These are phyloP conservation scores for Helicoverpa armigera DNA, from an alignment of 1,140 invertebrate genomes.

Conservation along the genomic window DNA sequence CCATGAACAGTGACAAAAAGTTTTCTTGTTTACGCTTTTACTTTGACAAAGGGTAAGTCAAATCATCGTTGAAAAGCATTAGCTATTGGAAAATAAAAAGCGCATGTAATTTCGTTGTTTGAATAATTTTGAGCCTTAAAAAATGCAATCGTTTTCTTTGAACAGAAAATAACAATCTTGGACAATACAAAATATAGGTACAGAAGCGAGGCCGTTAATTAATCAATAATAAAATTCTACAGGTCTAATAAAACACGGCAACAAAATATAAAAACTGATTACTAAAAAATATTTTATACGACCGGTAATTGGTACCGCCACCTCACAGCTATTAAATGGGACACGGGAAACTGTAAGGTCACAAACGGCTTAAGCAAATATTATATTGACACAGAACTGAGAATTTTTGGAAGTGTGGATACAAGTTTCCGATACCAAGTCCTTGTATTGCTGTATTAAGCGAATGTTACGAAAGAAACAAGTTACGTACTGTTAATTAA, in stretches of 20 bases:
- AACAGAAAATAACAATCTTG: neutral
- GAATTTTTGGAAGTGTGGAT: conserved; percentile 31
- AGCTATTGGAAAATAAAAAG: conserved; percentile 4
- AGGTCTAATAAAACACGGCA: no score
- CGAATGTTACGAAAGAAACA: conserved; percentile 33
- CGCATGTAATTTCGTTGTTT: neutral
- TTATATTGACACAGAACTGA: conserved; percentile 43
- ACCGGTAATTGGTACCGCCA: conserved; percentile 36
- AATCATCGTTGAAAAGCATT: conserved; percentile 15
- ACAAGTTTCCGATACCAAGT: conserved; percentile 35
- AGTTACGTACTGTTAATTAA: conserved; percentile 19
- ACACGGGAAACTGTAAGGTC: conserved; percentile 65
- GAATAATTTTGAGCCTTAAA: no score
- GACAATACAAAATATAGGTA: no score
- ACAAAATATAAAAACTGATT: neutral
- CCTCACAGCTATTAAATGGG: conserved; percentile 56
- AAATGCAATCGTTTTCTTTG: neutral
- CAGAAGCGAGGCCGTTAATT: neutral
- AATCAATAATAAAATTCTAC: neutral
- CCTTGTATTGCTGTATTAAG: conserved; percentile 28
- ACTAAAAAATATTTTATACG: neutral
- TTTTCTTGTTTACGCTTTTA: conserved; percentile 36
- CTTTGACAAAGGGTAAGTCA: conserved; percentile 14
- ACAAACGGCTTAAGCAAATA: conserved; percentile 48
- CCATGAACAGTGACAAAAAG: conserved; percentile 22